Conservation (phyloP, 2,113 vertebrate species). For the Anas platyrhynchos region DNA sequence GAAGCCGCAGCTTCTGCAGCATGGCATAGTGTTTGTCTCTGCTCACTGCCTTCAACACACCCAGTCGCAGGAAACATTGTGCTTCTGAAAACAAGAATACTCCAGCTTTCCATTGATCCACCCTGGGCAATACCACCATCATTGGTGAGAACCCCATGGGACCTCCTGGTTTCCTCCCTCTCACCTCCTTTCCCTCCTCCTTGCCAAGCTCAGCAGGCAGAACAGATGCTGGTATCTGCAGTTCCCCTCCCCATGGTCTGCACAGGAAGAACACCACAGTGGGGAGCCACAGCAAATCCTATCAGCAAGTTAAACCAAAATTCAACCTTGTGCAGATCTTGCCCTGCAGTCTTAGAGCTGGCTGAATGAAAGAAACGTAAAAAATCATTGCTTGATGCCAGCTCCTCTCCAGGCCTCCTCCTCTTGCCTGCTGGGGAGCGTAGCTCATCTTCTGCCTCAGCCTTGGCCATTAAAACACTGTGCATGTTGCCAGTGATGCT, state of each 20-base stretch:
- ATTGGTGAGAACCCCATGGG: not conserved
- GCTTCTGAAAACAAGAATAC: not conserved
- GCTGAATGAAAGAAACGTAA: not conserved
- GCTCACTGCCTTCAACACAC: not conserved
- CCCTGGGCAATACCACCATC: not conserved
- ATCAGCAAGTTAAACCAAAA: not conserved
- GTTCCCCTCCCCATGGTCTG: not conserved
- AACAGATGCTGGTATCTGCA: not conserved
- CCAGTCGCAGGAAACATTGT: not conserved
- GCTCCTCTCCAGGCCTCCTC: not conserved
- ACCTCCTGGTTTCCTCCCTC: not conserved
- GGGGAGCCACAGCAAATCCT: not conserved
- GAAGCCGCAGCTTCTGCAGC: not conserved
- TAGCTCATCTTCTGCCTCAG: not conserved
- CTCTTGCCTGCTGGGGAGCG: not conserved
- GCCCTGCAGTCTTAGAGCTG: not conserved
- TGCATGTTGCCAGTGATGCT: not conserved
- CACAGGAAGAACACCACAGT: not conserved
- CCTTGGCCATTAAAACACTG: not conserved
- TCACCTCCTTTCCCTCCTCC: not conserved
- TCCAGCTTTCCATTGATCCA: not conserved
- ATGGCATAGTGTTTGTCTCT: not conserved
- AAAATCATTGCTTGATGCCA: not conserved
- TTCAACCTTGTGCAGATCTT: not conserved
- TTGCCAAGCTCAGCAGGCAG: not conserved